Evolutionary conservation across 2,888 invertebrate species (phyloP).

Genomic region (Sphaeridia pumilis): DNA sequence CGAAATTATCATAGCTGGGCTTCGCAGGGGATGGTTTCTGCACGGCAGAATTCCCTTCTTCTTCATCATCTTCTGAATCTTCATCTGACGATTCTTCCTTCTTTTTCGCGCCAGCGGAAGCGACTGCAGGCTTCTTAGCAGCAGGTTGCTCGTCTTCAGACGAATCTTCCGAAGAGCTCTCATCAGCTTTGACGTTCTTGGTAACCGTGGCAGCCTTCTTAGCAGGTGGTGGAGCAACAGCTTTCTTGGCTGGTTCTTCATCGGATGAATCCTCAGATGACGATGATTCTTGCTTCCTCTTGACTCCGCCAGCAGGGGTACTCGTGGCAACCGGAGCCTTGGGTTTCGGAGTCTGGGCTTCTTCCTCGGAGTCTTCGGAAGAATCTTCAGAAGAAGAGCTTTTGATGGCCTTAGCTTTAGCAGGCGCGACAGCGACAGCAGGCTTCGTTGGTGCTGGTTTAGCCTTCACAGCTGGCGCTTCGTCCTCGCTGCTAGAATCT

Average conservation of each 20-base stretch:
- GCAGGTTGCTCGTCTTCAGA: constrained; percentile 15
- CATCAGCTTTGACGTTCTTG: constrained; percentile 37
- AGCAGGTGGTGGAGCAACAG: constrained; percentile 32
- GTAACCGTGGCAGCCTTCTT: constrained; percentile 19
- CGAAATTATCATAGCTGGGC: constrained; percentile 4
- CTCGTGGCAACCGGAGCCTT: constrained; percentile 14
- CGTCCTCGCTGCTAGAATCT: constrained; percentile 35
- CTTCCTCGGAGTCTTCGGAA: constrained; percentile 14
- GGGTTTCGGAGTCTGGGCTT: constrained; percentile 11
- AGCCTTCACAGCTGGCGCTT: constrained; percentile 12
- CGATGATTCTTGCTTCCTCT: constrained; percentile 34
- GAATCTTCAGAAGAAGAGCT: constrained; percentile 10
- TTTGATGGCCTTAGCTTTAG: too few species aligned
- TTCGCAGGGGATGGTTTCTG: constrained; percentile 43
- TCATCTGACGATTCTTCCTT: constrained; percentile 26
- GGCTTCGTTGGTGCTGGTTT: constrained; percentile 13
- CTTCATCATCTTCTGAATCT: constrained; percentile 26
- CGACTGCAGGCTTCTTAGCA: constrained; percentile 14
- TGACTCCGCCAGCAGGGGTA: constrained; percentile 16
- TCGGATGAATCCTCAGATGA: constrained; percentile 38
- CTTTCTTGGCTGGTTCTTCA: constrained; percentile 36
- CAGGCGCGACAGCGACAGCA: constrained; percentile 7
- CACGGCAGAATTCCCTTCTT: constrained; percentile 23
- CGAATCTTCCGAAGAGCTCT: constrained; percentile 36
- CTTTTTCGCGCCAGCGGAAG: constrained; percentile 15